Percentiles rank a stretch among this genome's conserved stretches.
These are phyloP conservation scores for Lottia gigantea DNA, from an alignment of 2,888 invertebrate genomes.

Conservation along the genomic window DNA sequence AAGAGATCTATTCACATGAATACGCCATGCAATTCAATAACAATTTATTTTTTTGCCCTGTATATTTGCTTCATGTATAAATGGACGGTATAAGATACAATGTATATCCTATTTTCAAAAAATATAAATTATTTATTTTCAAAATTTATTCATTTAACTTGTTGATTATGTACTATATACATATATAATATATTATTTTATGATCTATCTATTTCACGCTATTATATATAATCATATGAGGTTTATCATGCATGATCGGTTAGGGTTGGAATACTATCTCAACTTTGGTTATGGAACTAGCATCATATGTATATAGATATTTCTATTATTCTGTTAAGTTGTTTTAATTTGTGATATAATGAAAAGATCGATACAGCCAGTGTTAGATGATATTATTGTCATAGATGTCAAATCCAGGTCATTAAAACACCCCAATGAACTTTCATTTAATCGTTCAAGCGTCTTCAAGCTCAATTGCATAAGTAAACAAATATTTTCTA, in stretches of 20 bases:
- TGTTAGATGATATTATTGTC: too few species aligned
- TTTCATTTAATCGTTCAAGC: too few species aligned
- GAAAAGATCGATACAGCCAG: background rate
- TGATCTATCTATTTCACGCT: background rate
- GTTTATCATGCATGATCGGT: background rate
- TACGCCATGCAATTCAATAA: constrained; percentile 1
- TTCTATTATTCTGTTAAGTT: background rate
- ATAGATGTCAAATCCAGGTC: too few species aligned
- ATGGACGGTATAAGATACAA: background rate
- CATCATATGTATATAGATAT: background rate
- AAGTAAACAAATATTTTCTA: too few species aligned
- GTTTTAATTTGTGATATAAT: background rate
- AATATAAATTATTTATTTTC: constrained; percentile 2
- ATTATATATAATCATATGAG: background rate
- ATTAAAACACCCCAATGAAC: too few species aligned
- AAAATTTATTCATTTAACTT: background rate
- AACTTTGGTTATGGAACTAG: constrained; percentile 3
- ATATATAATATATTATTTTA: constrained; percentile 7
- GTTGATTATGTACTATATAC: background rate
- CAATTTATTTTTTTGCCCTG: constrained; percentile 6
- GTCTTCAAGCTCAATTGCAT: too few species aligned
- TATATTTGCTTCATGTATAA: background rate
- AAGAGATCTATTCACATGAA: constrained; percentile 1
- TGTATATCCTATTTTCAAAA: constrained; percentile 1
- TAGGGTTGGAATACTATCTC: constrained; percentile 3